Base-by-base conservation (phyloP, 2,888 invertebrate genomes). In the Sarcophaga rosellei region DNA sequence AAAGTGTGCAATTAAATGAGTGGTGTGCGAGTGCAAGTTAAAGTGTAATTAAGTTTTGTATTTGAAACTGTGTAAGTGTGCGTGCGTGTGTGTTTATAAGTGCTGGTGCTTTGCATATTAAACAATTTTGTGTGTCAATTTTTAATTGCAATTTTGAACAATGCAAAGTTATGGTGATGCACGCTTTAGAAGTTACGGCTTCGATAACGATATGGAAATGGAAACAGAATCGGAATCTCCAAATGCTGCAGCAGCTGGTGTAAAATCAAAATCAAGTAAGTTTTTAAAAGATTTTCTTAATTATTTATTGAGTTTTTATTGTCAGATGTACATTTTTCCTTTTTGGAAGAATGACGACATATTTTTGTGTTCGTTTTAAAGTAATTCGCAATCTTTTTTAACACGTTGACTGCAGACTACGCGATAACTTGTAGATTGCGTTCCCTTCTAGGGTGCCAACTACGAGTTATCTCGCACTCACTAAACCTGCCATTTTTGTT, bases 131-230 rank as follows among this genome's bases (percentile, higher is more conserved):
- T 10, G 35, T 35, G 35, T 35, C 35, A 35, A 35, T 35, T 35
- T 35, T 35, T 35, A 4, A 20, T 69, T 45, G 68, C 4, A 53
- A 53, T 68, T 35, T 12, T 59, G 89, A 35, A 10, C 80, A 87
- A 92, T 92, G 92, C 92, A 92, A 90, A 92, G 90, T 88, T 92
- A 92, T 89, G 89, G 91, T 72, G 92, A 92, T 89, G 92, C 92
- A 88, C 91, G 92, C 68, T 92, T 91, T 78, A 91, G 91, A 84
- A 93, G 92, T 89, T 93, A 93, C 88, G 93, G 92, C 74, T 93
- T 93, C 87, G 93, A 93, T 88, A 91, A 92, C 57, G 93, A 93
- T 88, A 92, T 93, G 89, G 93, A 93, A 88, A 92, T 92, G 92
- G 92, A 92, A 76, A 91, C 92, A 91, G 92, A 92, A 72, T 88